Evolutionary conservation across 1,140 invertebrate species (phyloP).

Genomic region (Drosophila gunungcola): DNA sequence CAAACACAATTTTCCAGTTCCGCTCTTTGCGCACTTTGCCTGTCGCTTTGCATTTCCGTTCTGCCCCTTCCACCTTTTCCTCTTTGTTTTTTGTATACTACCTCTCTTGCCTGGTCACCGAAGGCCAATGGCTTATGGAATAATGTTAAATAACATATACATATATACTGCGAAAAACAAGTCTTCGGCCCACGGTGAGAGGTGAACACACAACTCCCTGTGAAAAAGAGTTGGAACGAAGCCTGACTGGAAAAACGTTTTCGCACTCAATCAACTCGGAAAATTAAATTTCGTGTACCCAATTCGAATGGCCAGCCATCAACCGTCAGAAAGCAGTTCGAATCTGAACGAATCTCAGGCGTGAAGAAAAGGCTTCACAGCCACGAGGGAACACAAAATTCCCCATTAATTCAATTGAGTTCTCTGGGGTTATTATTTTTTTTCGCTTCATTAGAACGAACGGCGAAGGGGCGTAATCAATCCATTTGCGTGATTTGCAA

Average conservation of each 20-base stretch:
- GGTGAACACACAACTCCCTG: conserved; percentile 12
- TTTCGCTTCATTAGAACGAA: conserved; percentile 45
- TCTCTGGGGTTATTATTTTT: conserved; percentile 38
- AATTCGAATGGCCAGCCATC: conserved; percentile 13
- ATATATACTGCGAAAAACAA: conserved; percentile 25
- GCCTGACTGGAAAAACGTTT: conserved; percentile 31
- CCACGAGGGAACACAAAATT: conserved; percentile 28
- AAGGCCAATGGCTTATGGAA: conserved; percentile 71
- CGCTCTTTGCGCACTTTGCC: conserved; percentile 48
- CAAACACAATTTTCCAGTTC: conserved; percentile 49
- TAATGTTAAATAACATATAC: conserved; percentile 23
- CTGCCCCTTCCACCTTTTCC: conserved; percentile 15
- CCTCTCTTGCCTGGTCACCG: conserved; percentile 47
- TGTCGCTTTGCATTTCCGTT: conserved; percentile 54
- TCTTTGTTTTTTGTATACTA: neutral
- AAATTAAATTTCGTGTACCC: conserved; percentile 45
- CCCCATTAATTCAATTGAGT: conserved; percentile 68
- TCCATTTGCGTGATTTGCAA: conserved; percentile 70
- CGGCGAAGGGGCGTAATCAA: conserved; percentile 67
- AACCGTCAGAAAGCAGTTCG: conserved; percentile 27
- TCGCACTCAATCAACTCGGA: conserved; percentile 42
- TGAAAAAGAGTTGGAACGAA: conserved; percentile 8
- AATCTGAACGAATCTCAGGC: conserved; percentile 23
- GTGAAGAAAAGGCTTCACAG: conserved; percentile 33
- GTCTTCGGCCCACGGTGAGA: conserved; percentile 42